phyloP scores from a whole-genome alignment of 2,888 invertebrate genomes.

The Camponotus fellah region DNA sequence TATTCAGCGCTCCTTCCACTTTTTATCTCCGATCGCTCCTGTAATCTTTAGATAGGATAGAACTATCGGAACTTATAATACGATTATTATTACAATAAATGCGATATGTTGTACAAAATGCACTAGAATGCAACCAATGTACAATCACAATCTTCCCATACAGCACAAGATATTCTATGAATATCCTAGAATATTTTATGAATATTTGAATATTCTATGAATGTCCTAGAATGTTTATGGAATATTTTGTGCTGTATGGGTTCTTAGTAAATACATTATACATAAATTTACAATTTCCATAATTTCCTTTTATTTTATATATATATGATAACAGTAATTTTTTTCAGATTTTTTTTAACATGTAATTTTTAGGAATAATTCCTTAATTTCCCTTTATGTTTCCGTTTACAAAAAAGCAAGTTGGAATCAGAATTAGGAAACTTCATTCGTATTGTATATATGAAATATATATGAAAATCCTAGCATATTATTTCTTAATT shows the following conservation, averaged over 20 bases:
- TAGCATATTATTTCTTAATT: neutral
- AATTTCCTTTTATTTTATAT: neutral
- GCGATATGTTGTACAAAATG: neutral
- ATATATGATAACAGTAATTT: neutral
- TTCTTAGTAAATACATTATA: neutral
- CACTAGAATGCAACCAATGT: neutral
- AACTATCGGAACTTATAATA: neutral
- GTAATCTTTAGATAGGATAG: neutral
- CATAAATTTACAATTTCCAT: neutral
- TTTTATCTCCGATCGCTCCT: neutral
- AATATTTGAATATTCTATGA: too few species aligned
- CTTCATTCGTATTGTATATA: neutral
- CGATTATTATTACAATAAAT: neutral
- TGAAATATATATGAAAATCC: neutral
- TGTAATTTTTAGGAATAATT: slow-evolving; percentile 2
- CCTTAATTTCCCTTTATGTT: neutral
- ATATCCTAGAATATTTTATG: too few species aligned
- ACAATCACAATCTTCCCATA: neutral
- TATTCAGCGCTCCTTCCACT: slow-evolving; percentile 20
- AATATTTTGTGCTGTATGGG: too few species aligned
- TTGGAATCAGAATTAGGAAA: neutral
- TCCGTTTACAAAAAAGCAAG: neutral
- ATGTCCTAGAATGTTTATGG: too few species aligned
- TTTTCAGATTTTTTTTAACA: neutral
- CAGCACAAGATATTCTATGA: too few species aligned